Conservation (phyloP, 2,888 invertebrate species). For the Hemithea aestivaria region DNA sequence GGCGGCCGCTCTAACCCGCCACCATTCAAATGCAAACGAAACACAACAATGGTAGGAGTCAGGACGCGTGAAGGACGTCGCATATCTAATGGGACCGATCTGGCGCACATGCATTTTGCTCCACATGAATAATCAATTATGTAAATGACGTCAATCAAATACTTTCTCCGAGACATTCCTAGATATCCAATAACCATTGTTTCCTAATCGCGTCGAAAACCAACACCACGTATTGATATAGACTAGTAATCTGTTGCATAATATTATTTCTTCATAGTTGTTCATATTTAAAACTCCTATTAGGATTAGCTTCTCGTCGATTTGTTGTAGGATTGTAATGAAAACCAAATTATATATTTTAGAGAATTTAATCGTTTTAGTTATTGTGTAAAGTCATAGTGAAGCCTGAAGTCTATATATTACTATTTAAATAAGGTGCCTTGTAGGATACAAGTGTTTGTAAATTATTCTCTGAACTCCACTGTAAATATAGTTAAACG, state of each 20-base stretch:
- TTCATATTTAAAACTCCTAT: constrained; percentile 77
- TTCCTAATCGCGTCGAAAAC: constrained; percentile 44
- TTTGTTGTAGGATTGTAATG: constrained; percentile 76
- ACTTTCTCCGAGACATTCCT: constrained; percentile 50
- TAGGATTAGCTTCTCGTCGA: constrained; percentile 72
- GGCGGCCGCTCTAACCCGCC: constrained; percentile 61
- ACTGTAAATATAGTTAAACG: constrained; percentile 73
- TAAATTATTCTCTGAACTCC: constrained; percentile 74
- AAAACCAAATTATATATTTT: constrained; percentile 79
- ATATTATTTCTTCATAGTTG: constrained; percentile 75
- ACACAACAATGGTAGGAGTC: constrained; percentile 75
- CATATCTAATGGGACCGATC: constrained; percentile 71
- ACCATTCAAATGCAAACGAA: constrained; percentile 74
- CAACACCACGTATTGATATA: constrained; percentile 55
- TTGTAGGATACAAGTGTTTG: constrained; percentile 70
- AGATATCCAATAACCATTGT: constrained; percentile 46
- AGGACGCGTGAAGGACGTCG: constrained; percentile 78
- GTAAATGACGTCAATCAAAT: constrained; percentile 68
- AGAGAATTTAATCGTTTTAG: constrained; percentile 75
- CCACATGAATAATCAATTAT: constrained; percentile 78
- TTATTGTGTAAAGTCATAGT: constrained; percentile 76
- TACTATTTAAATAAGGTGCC: constrained; percentile 76
- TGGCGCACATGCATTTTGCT: constrained; percentile 68
- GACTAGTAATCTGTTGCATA: constrained; percentile 75
- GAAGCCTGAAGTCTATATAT: constrained; percentile 72